These are phyloP conservation scores for Melanerpes aurifrons DNA, from an alignment of 2,113 vertebrate species.

Conservation along the genomic window DNA sequence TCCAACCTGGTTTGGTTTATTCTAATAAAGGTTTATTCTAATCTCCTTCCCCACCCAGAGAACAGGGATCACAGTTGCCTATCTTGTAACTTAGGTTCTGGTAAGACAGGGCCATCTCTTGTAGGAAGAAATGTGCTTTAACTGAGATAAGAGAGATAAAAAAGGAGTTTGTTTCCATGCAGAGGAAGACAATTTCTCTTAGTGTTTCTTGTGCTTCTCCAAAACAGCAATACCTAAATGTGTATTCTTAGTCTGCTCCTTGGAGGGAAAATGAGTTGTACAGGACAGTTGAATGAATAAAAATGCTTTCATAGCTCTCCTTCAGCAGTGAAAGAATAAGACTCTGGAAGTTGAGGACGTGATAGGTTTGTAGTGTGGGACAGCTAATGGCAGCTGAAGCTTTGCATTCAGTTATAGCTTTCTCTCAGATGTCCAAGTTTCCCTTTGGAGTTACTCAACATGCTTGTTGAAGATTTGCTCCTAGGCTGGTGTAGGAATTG, in stretches of 20 bases:
- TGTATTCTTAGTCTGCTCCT: neutral
- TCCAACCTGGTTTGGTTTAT: no score
- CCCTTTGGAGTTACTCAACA: neutral
- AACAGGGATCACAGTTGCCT: neutral
- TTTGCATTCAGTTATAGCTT: neutral
- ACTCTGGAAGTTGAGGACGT: neutral
- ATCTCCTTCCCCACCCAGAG: neutral
- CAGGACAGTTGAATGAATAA: neutral
- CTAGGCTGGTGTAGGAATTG: slow-evolving; percentile 26
- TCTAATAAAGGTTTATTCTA: no score
- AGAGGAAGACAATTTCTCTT: neutral
- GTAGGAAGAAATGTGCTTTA: neutral
- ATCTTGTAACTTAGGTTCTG: neutral
- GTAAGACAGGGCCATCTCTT: neutral
- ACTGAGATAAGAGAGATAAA: neutral
- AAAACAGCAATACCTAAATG: neutral
- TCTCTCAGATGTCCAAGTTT: neutral
- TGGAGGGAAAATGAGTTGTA: neutral
- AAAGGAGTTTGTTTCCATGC: neutral
- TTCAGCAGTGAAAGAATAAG: neutral
- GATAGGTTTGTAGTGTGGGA: neutral
- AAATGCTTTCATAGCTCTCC: neutral
- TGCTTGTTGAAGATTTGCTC: neutral
- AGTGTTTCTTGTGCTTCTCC: neutral
- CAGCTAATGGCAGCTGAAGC: neutral